Percentiles rank a stretch among this genome's conserved stretches.
Conservation (phyloP, 2,113 vertebrate genomes). For the Barnardius zonarius region DNA sequence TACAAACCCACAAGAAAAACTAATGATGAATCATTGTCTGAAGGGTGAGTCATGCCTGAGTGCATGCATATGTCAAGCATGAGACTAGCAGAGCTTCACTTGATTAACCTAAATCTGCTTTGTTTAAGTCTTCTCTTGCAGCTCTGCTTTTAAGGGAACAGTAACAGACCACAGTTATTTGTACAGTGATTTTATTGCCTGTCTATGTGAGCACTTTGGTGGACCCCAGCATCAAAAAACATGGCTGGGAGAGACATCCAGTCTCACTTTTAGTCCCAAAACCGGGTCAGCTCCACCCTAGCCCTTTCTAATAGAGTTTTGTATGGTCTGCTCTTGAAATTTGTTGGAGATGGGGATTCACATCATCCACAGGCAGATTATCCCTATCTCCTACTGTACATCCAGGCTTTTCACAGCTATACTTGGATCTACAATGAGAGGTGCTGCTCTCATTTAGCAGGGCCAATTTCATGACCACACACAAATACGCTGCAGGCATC, state of each 20-base stretch:
- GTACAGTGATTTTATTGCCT: neutral
- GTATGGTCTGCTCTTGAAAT: neutral
- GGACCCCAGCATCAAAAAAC: neutral
- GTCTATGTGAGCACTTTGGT: neutral
- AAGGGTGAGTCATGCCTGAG: slow-evolving; percentile 54
- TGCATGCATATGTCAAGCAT: slow-evolving; percentile 41
- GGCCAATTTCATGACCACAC: neutral
- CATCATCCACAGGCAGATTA: neutral
- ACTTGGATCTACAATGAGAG: neutral
- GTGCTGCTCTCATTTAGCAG: neutral
- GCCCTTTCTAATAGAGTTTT: neutral
- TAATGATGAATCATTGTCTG: slow-evolving; percentile 45
- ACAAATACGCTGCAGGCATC: neutral
- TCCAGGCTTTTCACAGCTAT: neutral
- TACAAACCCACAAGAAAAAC: slow-evolving; percentile 17
- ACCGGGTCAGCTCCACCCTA: neutral
- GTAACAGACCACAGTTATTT: neutral
- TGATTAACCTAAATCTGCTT: slow-evolving; percentile 57
- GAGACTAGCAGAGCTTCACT: slow-evolving; percentile 34
- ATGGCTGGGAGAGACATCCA: neutral
- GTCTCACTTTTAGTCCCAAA: neutral
- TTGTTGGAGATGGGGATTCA: neutral
- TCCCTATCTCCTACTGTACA: neutral
- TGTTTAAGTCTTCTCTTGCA: slow-evolving; percentile 38
- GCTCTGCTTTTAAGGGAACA: slow-evolving; percentile 39